Evolutionary conservation across 1,140 invertebrate genomes (phyloP), one percentile per base, ranked within the genome.

Genomic region (Archivesica marissinica): DNA sequence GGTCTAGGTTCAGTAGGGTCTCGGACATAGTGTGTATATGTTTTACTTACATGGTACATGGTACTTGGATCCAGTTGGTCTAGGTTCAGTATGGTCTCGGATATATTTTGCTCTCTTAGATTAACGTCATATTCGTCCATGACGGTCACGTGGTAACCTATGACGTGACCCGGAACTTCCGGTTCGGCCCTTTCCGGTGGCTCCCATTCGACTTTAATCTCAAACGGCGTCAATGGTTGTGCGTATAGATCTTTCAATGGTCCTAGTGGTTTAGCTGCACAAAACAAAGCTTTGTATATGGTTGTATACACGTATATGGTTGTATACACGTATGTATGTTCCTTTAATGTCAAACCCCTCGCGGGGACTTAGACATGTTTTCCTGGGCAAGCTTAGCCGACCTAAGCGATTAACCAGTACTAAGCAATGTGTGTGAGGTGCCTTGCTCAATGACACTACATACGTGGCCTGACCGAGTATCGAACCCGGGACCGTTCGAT

Each of bases 261-360:
- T 2, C 23, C 75, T 20, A 56, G 75, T 25, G 75, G 75, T 39
- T 41, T 35, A 13, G 75, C 75, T 77, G 47, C 4, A 61, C 35
- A 30, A 59, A 59, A 59, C 28, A 59, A n/a, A 59, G 17, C 41
- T 7, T 44, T 17, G 17, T 44, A n/a, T n/a, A n/a, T n/a, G n/a
- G n/a, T n/a, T n/a, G n/a, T n/a, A n/a, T n/a, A n/a, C n/a, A n/a
- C n/a, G n/a, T n/a, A n/a, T n/a, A n/a, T n/a, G n/a, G n/a, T n/a
- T n/a, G n/a, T n/a, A n/a, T n/a, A n/a, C n/a, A n/a, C n/a, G n/a
- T n/a, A n/a, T n/a, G n/a, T n/a, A n/a, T n/a, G n/a, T n/a, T n/a
- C n/a, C n/a, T n/a, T n/a, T n/a, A n/a, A n/a, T n/a, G n/a, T n/a
- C n/a, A n/a, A n/a, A n/a, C n/a, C n/a, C n/a, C n/a, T n/a, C n/a